A percentile compares a stretch with the other conserved stretches of the same genome.
phyloP scores from a whole-genome alignment of 2,113 vertebrate genomes.

The Prunella himalayana region DNA sequence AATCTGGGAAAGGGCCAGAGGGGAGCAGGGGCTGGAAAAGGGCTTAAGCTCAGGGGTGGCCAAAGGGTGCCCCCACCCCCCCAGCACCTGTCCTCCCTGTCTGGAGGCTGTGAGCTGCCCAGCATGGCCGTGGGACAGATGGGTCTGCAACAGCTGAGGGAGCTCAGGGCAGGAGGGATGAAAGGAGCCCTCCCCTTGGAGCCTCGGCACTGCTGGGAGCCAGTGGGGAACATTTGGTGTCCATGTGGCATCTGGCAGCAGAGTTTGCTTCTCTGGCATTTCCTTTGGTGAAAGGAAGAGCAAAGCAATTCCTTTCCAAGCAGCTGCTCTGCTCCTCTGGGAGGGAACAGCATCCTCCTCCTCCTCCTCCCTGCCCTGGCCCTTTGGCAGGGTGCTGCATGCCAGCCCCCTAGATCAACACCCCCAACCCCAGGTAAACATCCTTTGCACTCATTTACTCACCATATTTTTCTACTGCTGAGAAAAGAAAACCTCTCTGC shows the following conservation, averaged over 20 bases:
- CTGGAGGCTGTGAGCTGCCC: slow-evolving; percentile 6
- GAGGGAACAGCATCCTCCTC: neutral
- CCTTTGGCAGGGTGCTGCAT: neutral
- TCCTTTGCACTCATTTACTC: neutral
- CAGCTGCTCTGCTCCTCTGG: neutral
- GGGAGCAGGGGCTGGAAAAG: neutral
- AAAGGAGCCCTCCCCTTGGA: neutral
- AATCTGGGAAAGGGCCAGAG: neutral
- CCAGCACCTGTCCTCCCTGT: neutral
- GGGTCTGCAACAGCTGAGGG: neutral
- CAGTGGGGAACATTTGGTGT: slow-evolving; percentile 58
- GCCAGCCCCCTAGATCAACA: neutral
- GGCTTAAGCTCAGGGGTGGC: neutral
- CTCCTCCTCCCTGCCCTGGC: neutral
- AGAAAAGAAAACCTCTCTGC: slow-evolving; percentile 37
- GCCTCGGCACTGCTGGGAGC: neutral
- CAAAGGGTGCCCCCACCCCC: neutral
- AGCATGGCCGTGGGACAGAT: neutral
- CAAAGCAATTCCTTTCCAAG: slow-evolving; percentile 36
- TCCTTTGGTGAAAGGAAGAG: slow-evolving; percentile 65
- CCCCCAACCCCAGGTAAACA: neutral
- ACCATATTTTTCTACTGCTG: neutral
- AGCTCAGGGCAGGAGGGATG: neutral
- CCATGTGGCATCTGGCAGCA: slow-evolving; percentile 64
- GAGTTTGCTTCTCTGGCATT: slow-evolving; percentile 49